Percentiles rank a stretch among this genome's conserved stretches.
phyloP scores from a whole-genome alignment of 2,888 invertebrate genomes.

The Aelia acuminata region DNA sequence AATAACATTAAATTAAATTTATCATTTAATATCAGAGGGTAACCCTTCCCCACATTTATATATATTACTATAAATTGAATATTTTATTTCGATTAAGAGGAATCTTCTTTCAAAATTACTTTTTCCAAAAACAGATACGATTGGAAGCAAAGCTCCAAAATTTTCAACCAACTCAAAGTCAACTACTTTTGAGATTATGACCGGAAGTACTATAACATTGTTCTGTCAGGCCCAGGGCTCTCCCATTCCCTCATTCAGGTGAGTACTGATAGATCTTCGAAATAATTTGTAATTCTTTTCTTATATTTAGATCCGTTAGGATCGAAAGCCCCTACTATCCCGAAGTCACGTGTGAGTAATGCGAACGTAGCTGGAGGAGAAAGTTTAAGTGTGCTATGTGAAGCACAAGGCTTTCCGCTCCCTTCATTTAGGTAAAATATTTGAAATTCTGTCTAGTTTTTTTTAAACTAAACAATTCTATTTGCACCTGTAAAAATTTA shows the following conservation, averaged over 20 bases:
- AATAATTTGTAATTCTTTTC: not conserved
- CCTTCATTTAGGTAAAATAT: conserved; percentile 73
- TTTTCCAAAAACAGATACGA: conserved; percentile 72
- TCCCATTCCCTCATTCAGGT: conserved; percentile 73
- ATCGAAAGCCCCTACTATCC: conserved; percentile 62
- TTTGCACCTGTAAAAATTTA: too few relatives aligned
- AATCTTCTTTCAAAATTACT: conserved; percentile 1
- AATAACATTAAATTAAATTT: not conserved
- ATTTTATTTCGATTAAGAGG: not conserved
- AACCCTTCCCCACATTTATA: not conserved
- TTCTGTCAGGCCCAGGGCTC: conserved; percentile 75
- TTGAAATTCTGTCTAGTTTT: not conserved
- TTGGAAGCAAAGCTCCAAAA: conserved; percentile 77
- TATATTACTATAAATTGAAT: not conserved
- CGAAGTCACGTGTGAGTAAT: conserved; percentile 60
- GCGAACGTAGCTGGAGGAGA: conserved; percentile 47
- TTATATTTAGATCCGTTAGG: conserved; percentile 61
- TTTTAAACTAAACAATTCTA: too few relatives aligned
- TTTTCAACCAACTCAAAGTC: conserved; percentile 72
- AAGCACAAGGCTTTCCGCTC: conserved; percentile 74
- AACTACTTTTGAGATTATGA: conserved; percentile 65
- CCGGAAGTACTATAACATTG: conserved; percentile 71
- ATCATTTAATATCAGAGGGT: not conserved
- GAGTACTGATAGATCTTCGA: conserved; percentile 59
- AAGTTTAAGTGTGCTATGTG: conserved; percentile 70